A percentile compares a stretch with the other conserved stretches of the same genome.
phyloP scores from a whole-genome alignment of 1,140 invertebrate species.

The Coelopa frigida region DNA sequence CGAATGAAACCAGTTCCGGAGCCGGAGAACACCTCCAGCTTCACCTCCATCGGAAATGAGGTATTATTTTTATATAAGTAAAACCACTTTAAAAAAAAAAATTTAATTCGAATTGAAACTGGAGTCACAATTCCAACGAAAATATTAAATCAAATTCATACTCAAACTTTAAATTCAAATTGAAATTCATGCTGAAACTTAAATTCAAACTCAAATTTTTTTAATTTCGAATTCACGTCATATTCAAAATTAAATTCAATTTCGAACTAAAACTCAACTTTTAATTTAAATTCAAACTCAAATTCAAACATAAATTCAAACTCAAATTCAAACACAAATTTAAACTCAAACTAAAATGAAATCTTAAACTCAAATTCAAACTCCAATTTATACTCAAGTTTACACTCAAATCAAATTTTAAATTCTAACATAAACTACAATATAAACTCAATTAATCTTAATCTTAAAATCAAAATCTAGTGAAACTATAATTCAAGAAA shows the following conservation, averaged over 20 bases:
- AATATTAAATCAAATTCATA: conserved; percentile 3
- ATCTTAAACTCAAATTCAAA: conserved; percentile 6
- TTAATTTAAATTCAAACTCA: conserved; percentile 3
- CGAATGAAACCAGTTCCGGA: conserved; percentile 11
- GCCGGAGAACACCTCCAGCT: conserved; percentile 16
- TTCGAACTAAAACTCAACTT: conserved; percentile 1
- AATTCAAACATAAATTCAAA: conserved; percentile 2
- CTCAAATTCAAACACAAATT: conserved; percentile 1
- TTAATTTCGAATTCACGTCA: background rate
- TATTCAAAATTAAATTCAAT: background rate
- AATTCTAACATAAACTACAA: conserved; percentile 2
- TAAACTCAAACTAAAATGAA: conserved; percentile 6
- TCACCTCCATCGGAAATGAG: conserved; percentile 13
- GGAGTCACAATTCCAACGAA: background rate
- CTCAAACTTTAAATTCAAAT: background rate
- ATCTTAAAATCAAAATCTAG: conserved; percentile 2
- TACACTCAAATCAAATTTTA: conserved; percentile 1
- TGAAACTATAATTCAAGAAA: no score
- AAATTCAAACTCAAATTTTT: conserved; percentile 2
- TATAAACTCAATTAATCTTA: conserved; percentile 4
- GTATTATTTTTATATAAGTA: no score
- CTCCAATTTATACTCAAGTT: conserved; percentile 1
- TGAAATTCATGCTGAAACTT: conserved; percentile 1
- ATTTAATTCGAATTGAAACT: no score
- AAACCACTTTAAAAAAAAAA: no score